phyloP scores from a whole-genome alignment of 2,113 vertebrate species.

The Chiloscyllium plagiosum region DNA sequence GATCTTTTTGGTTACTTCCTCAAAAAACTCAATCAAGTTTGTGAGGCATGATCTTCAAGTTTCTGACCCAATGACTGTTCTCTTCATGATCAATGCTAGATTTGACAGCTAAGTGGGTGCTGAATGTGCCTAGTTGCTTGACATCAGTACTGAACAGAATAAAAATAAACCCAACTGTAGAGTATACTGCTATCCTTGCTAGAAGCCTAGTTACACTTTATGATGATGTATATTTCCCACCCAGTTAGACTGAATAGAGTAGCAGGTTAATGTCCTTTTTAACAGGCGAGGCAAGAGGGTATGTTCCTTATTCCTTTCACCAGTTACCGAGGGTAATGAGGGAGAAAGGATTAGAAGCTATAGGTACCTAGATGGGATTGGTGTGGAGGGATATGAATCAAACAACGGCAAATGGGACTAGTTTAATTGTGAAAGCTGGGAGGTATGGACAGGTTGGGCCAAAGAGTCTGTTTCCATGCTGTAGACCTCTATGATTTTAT shows the following conservation, averaged over 20 bases:
- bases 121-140: not conserved
- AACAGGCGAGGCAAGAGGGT: no score
- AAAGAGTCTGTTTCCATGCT: no score
- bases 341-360: not conserved
- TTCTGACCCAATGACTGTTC: not conserved
- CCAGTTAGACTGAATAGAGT: not conserved
- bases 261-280: not conserved
- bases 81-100: not conserved
- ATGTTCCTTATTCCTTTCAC: not conserved
- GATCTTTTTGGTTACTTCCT: no score
- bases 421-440: no score
- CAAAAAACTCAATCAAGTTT: not conserved
- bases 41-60: not conserved
- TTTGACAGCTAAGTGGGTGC: not conserved
- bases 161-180: not conserved
- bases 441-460: no score
- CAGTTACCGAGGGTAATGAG: not conserved
- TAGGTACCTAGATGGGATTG: not conserved
- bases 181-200: not conserved
- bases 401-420: no score
- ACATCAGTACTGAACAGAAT: not conserved
- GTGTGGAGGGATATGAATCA: no score
- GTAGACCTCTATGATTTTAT: no score
- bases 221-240: not conserved
- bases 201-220: not conserved